Evolutionary conservation across 2,797 vertebrate genomes (phyloP).

Genomic region (Taeniopygia guttata): DNA sequence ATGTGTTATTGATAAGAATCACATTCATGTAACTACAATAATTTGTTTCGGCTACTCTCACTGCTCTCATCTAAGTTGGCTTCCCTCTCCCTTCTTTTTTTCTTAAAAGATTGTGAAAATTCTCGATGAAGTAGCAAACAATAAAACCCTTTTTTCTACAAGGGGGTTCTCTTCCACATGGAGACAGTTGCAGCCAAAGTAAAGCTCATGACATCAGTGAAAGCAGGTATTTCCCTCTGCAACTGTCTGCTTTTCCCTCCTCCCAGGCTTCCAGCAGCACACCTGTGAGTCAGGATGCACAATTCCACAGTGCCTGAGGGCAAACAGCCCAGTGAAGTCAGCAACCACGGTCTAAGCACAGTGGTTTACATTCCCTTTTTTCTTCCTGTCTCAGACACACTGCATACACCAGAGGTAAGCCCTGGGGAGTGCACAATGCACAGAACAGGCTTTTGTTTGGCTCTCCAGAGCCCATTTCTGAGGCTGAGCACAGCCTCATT

Average conservation of each 20-base stretch:
- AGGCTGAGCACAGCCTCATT: not conserved
- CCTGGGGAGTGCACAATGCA: not conserved
- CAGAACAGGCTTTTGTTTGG: not conserved
- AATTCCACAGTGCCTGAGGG: not conserved
- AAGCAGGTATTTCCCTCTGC: not conserved
- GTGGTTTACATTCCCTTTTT: not conserved
- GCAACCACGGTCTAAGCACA: not conserved
- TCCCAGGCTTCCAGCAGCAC: not conserved
- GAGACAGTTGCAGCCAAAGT: not conserved
- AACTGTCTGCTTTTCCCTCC: not conserved
- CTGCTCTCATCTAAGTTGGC: not conserved
- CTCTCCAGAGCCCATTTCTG: not conserved
- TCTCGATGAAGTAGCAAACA: not conserved
- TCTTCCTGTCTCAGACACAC: rapidly evolving
- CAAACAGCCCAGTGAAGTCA: not conserved
- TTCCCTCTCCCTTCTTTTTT: not conserved
- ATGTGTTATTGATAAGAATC: not conserved
- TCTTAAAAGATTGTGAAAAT: not conserved
- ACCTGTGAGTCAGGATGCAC: not conserved
- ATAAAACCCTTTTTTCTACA: not conserved
- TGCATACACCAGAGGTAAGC: not conserved
- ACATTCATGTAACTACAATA: not conserved
- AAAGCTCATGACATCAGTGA: not conserved
- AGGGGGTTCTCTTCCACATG: not conserved
- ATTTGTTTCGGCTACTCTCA: not conserved